These are phyloP conservation scores for Saguinus imperator DNA, from an alignment of 2,113 vertebrate species.

Conservation along the genomic window DNA sequence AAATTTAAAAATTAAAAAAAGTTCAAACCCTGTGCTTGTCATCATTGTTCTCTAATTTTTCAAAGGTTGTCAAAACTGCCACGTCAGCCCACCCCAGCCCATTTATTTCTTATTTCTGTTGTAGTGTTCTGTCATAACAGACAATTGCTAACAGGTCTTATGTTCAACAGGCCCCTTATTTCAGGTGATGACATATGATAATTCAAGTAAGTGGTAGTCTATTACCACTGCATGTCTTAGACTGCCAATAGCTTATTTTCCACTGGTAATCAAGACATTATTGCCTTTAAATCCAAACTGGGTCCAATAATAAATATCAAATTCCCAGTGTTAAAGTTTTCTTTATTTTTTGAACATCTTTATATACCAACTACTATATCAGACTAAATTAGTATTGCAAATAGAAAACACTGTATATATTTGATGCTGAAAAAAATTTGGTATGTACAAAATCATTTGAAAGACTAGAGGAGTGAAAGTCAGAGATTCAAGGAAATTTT, in stretches of 20 bases:
- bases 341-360: neutral
- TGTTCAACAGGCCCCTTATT: neutral
- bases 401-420: neutral
- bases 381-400: neutral
- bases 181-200: neutral
- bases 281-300: neutral
- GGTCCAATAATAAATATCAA: constrained; percentile 4
- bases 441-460: neutral
- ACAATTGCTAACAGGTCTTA: neutral
- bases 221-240: neutral
- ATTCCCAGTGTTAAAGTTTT: neutral
- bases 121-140: neutral
- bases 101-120: neutral
- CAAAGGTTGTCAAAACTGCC: neutral
- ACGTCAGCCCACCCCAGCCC: neutral
- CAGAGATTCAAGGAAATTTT: neutral
- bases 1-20: no score
- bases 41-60: neutral
- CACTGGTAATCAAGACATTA: neutral
- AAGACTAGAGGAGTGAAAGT: neutral
- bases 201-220: neutral
- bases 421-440: neutral
- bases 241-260: constrained; percentile 12
- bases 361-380: neutral
- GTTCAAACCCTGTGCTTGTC: neutral